Evolutionary conservation across 2,113 vertebrate species (phyloP).

Genomic region (Sinocyclocheilus anophthalmus): DNA sequence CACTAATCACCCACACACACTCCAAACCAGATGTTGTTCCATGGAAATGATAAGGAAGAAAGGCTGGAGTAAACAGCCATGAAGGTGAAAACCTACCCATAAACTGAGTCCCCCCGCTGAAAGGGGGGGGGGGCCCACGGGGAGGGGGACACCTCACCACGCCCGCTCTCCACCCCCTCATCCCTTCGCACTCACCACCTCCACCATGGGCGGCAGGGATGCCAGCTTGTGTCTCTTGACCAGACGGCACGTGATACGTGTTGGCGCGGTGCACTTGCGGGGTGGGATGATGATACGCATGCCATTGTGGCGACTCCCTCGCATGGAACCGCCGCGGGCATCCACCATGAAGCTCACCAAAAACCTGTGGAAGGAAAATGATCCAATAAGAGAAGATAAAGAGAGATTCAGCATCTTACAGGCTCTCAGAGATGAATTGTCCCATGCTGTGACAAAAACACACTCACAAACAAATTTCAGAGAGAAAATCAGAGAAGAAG

Average conservation of each 20-base stretch:
- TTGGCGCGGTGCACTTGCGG: constrained; percentile 95
- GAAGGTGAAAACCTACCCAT: constrained; percentile 83
- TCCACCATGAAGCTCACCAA: constrained; percentile 99
- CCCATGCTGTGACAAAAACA: constrained; percentile 71
- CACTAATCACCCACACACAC: constrained; percentile 34
- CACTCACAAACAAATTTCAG: constrained; percentile 50
- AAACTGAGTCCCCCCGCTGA: constrained; percentile 95
- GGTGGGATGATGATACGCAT: constrained; percentile 98
- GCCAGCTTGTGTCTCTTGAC: constrained; percentile 97
- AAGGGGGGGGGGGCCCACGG: too few species aligned
- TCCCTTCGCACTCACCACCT: too few species aligned
- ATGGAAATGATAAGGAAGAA: constrained; percentile 52
- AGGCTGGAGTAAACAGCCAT: neutral
- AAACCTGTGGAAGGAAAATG: constrained; percentile 79
- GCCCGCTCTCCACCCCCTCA: constrained; percentile 94
- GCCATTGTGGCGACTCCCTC: constrained; percentile 95
- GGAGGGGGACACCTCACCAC: too few species aligned
- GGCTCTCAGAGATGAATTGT: constrained; percentile 58
- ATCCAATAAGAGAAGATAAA: constrained; percentile 17
- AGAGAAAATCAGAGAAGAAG: constrained; percentile 32
- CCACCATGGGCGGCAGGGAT: constrained; percentile 96
- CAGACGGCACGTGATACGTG: constrained; percentile 95
- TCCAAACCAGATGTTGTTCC: constrained; percentile 60
- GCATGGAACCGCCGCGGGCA: constrained; percentile 96
- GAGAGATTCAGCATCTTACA: neutral